Percentiles rank a stretch among this genome's conserved stretches.
phyloP scores from a whole-genome alignment of 2,797 vertebrate genomes.

The Hydrophis major region DNA sequence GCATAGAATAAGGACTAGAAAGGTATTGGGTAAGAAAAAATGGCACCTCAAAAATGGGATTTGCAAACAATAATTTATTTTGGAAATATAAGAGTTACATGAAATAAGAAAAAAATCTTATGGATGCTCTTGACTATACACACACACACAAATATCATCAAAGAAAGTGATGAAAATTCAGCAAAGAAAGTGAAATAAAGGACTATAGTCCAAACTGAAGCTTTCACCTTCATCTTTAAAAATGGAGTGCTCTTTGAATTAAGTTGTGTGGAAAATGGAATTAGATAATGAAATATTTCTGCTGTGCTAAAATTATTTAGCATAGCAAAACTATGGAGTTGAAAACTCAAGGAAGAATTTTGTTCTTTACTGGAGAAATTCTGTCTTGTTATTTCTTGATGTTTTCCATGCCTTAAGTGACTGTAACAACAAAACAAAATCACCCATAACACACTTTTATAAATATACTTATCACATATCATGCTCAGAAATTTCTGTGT shows the following conservation, averaged over 20 bases:
- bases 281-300: background rate
- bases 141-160: background rate
- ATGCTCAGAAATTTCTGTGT: background rate
- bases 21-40: background rate
- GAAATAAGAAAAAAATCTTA: conserved; percentile 22
- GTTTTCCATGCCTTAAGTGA: background rate
- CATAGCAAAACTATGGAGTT: no score
- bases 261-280: background rate
- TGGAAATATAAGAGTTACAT: background rate
- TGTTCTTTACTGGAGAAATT: background rate
- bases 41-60: conserved; percentile 14
- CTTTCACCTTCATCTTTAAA: background rate
- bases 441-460: background rate
- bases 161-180: background rate
- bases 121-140: background rate
- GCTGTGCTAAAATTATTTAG: background rate
- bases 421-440: background rate
- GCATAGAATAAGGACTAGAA: background rate
- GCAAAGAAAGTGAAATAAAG: background rate
- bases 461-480: background rate
- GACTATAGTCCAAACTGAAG: background rate
- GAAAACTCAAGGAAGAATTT: background rate
- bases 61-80: conserved; percentile 12
- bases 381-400: background rate
- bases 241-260: background rate